phyloP scores from a whole-genome alignment of 2,888 invertebrate species.

The Drosophila mimetica region DNA sequence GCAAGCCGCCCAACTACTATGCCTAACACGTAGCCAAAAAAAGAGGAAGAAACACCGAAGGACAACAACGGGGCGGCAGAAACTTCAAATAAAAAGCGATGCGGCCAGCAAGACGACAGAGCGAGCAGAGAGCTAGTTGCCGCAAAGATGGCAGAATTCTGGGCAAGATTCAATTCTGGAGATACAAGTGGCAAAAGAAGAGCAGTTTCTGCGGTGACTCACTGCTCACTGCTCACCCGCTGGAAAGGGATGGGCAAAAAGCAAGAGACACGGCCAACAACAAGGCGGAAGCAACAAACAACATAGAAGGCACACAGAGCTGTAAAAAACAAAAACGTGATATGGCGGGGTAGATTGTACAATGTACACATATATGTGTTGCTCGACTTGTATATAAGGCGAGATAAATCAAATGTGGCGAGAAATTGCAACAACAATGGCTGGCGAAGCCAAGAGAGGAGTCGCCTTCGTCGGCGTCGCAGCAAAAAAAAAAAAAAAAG shows the following conservation, averaged over 20 bases:
- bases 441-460: conserved; percentile 37
- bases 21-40: conserved; percentile 69
- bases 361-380: conserved; percentile 43
- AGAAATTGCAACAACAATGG: conserved; percentile 78
- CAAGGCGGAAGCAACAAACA: conserved; percentile 43
- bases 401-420: conserved; percentile 81
- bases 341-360: conserved; percentile 28
- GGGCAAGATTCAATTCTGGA: conserved; percentile 78
- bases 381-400: conserved; percentile 70
- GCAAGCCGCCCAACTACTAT: conserved; percentile 47
- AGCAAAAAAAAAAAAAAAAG: conserved; percentile 32
- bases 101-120: conserved; percentile 68
- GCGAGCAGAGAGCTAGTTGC: conserved; percentile 36
- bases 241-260: conserved; percentile 25
- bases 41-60: background rate
- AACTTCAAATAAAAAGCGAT: conserved; percentile 72
- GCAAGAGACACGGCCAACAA: conserved; percentile 17
- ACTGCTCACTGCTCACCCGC: conserved; percentile 48
- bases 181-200: conserved; percentile 74
- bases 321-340: conserved; percentile 25
- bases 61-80: conserved; percentile 24
- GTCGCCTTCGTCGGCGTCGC: conserved; percentile 46
- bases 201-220: conserved; percentile 70
- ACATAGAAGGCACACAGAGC: conserved; percentile 10
- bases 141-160: conserved; percentile 62